Evolutionary conservation across 1,140 invertebrate genomes (phyloP), one percentile per base, ranked within the genome.

Genomic region (Rhizoglyphus robini): DNA sequence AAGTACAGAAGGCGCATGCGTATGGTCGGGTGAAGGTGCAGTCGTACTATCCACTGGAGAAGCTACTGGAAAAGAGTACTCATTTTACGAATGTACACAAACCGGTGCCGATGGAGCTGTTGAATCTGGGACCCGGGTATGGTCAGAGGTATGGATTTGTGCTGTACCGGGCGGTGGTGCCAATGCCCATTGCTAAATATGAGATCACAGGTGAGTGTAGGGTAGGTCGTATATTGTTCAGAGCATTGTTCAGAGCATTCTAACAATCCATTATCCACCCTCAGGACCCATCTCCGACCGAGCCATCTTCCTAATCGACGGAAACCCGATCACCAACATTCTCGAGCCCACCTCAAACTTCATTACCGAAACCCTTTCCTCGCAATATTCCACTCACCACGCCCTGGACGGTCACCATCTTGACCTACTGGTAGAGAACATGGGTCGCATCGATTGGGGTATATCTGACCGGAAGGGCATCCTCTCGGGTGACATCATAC

Each of bases 351-450:
- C 68, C 25, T 29, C 48, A 65, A 15, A 48, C 29, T 31, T 20
- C 67, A 23, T 20, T 70, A 31, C 25, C 25, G 62, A 29, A 15
- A 48, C 29, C 23, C 20, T 68, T 31, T 20, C 69, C 20, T 66
- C 69, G 1, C 67, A 71, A 60, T 70, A 67, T 29, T 60, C 61
- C 29, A 67, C 64, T n/a, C 15, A 62, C 65, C 25, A 8, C 8
- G 36, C 8, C 18, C 8, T 41, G 18, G 36, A 23, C 54, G 46
- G 29, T 36, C 13, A 67, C 20, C 30, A 29, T 11, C 30, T 71
- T 13, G 65, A 48, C 15, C 57, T 70, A 38, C 23, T 70, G n/a
- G 69, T 70, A 13, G 70, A 70, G 54, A 70, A 70, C 32, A 63
- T 68, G 58, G 69, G 69, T 13, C 71, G 69, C 11, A 32, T 65